These are phyloP conservation scores for Lethrus apterus DNA, from an alignment of 1,140 invertebrate genomes.

Conservation along the genomic window DNA sequence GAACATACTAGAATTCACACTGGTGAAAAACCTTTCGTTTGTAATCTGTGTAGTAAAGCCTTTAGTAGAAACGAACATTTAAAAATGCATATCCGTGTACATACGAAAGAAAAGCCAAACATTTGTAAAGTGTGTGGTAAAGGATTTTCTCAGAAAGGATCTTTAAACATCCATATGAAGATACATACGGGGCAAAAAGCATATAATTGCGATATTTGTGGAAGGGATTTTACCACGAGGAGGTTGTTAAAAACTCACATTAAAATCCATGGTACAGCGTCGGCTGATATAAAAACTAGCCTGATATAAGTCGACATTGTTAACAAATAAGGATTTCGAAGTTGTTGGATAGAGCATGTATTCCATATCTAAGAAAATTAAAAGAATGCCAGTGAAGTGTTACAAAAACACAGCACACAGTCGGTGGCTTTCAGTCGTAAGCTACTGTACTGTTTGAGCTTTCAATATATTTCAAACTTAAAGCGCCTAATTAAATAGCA, in stretches of 20 bases:
- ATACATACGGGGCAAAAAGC: constrained; percentile 53
- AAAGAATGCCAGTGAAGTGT: no score
- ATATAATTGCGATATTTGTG: constrained; percentile 55
- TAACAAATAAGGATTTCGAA: no score
- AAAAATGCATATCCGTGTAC: constrained; percentile 62
- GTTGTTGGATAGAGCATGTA: no score
- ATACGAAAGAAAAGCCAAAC: constrained; percentile 63
- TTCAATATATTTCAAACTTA: no score
- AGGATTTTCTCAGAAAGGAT: constrained; percentile 58
- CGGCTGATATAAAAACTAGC: no score
- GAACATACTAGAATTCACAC: constrained; percentile 57
- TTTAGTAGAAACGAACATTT: constrained; percentile 62
- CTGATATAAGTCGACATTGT: no score
- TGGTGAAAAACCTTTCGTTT: constrained; percentile 43
- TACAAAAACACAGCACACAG: no score
- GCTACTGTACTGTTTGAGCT: no score
- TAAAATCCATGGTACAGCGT: constrained; percentile 2
- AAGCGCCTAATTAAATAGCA: no score
- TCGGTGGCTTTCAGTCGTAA: no score
- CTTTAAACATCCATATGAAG: constrained; percentile 54
- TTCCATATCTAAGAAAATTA: no score
- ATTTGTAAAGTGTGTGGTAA: constrained; percentile 64
- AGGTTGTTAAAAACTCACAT: constrained; percentile 6
- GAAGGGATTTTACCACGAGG: constrained; percentile 53
- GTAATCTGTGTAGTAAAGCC: constrained; percentile 46